These are phyloP conservation scores for Empidonax traillii DNA, from an alignment of 2,113 vertebrate species.

Conservation along the genomic window DNA sequence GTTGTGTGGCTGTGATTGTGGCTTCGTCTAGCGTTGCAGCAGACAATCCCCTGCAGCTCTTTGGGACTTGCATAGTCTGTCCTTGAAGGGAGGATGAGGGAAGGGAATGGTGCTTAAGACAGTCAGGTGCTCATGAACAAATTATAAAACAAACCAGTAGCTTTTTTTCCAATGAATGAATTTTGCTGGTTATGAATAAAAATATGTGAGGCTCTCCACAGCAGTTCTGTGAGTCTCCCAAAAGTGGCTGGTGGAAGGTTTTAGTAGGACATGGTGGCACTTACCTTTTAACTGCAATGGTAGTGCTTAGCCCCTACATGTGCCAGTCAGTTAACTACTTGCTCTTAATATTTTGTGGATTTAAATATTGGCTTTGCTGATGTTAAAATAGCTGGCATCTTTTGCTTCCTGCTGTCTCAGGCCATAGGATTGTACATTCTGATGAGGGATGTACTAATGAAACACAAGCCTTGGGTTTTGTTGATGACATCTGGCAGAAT, in stretches of 20 bases:
- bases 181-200: not conserved
- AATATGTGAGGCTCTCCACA: not conserved
- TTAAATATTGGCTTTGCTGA: not conserved
- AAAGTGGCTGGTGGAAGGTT: not conserved
- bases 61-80: not conserved
- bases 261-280: accelerated
- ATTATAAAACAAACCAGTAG: not conserved
- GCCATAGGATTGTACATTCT: not conserved
- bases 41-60: not conserved
- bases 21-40: not conserved
- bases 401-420: not conserved
- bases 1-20: not conserved
- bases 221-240: not conserved
- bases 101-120: not conserved
- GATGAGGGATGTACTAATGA: not conserved
- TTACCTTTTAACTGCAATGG: not conserved
- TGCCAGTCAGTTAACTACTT: not conserved
- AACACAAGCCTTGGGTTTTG: not conserved
- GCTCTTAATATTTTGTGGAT: not conserved
- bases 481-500: not conserved
- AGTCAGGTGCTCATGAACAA: not conserved
- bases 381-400: not conserved
- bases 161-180: not conserved
- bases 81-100: not conserved
- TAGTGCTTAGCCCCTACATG: accelerated